A percentile compares a stretch with the other conserved stretches of the same genome.
phyloP scores from a whole-genome alignment of 2,888 invertebrate genomes.

The Ctenicera cuprea region DNA sequence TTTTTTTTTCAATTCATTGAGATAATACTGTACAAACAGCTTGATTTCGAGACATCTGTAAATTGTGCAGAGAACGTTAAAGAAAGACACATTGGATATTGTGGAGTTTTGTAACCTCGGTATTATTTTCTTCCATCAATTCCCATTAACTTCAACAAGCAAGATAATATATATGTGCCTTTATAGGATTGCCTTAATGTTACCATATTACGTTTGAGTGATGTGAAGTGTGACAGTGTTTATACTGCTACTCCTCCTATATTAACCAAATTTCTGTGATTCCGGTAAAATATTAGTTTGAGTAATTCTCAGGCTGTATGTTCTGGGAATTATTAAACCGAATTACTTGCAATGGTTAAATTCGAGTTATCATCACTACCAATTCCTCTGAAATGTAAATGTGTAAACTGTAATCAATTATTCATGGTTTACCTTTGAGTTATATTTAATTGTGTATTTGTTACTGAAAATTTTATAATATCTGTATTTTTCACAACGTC shows the following conservation, averaged over 20 bases:
- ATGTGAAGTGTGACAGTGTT: not conserved
- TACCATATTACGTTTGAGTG: not conserved
- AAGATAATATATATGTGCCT: constrained; percentile 1
- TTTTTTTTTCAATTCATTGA: too few relatives aligned
- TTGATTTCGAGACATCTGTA: not conserved
- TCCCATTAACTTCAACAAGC: not conserved
- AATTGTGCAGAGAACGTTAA: not conserved
- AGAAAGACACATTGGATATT: not conserved
- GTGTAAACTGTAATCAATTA: too few relatives aligned
- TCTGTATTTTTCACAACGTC: too few relatives aligned
- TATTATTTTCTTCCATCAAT: not conserved
- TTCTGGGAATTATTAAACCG: constrained; percentile 6
- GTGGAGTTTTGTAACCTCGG: not conserved
- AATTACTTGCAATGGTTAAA: not conserved
- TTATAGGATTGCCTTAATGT: not conserved
- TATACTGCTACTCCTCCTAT: not conserved
- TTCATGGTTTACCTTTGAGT: too few relatives aligned
- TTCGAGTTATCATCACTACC: not conserved
- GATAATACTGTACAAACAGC: not conserved
- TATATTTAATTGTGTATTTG: too few relatives aligned
- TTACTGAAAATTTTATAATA: too few relatives aligned
- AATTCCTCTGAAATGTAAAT: not conserved
- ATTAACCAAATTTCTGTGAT: constrained; percentile 8
- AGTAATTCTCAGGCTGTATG: not conserved
- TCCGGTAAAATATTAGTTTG: not conserved